Evolutionary conservation across 2,888 invertebrate genomes (phyloP).

Genomic region (Leucoma salicis): DNA sequence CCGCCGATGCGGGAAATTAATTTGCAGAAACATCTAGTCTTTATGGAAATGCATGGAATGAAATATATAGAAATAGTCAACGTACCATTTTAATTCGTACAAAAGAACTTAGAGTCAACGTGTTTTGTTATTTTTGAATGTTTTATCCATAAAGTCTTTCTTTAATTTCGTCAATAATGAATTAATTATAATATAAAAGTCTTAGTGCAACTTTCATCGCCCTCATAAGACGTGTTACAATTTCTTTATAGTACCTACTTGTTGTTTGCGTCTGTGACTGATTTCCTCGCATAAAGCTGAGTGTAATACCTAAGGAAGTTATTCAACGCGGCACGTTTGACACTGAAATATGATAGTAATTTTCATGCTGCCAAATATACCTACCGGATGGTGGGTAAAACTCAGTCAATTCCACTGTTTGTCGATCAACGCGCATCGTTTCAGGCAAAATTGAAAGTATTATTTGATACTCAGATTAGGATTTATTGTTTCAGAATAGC

Average conservation of each 20-base stretch:
- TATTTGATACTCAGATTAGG: constrained; percentile 47
- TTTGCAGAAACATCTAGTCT: no score
- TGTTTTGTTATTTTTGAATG: no score
- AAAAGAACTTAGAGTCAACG: no score
- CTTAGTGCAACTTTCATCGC: no score
- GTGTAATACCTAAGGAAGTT: constrained; percentile 63
- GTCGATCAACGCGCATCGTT: constrained; percentile 61
- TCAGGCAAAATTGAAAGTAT: constrained; percentile 61
- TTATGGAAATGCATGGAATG: no score
- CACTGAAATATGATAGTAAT: constrained; percentile 75
- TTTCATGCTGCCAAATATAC: constrained; percentile 62
- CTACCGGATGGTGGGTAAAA: constrained; percentile 34
- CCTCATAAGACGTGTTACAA: constrained; percentile 13
- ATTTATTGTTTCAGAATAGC: constrained; percentile 36
- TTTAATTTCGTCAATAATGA: no score
- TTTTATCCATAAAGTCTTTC: no score
- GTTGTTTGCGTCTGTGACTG: constrained; percentile 54
- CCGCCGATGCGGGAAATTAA: no score
- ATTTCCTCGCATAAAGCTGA: constrained; percentile 53
- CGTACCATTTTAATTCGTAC: no score
- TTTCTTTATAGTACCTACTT: constrained; percentile 29
- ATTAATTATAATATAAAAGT: no score
- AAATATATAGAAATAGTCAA: no score
- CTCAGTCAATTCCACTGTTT: constrained; percentile 67
- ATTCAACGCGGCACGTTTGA: constrained; percentile 59